phyloP scores from a whole-genome alignment of 2,888 invertebrate genomes.

The Schizaphis graminum region DNA sequence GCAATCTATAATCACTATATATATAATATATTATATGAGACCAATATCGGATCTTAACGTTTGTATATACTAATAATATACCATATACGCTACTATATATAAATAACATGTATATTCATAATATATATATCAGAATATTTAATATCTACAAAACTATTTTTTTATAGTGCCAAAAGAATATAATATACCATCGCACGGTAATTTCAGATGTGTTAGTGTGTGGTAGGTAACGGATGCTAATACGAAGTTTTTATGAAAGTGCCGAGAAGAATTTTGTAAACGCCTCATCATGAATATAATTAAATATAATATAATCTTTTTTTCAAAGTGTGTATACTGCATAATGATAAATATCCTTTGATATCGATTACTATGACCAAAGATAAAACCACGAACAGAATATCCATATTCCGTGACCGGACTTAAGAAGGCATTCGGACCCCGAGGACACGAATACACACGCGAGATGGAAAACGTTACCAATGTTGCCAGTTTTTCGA shows the following conservation, averaged over 20 bases:
- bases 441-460: constrained; percentile 40
- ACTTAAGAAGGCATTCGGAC: constrained; percentile 51
- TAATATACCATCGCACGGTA: not conserved
- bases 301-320: not conserved
- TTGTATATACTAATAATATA: not conserved
- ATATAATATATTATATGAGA: not conserved
- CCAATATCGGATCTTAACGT: not conserved
- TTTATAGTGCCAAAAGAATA: not conserved
- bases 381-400: constrained; percentile 31
- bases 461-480: constrained; percentile 20
- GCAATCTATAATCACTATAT: not conserved
- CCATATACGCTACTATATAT: not conserved
- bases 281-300: constrained; percentile 15
- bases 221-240: not conserved
- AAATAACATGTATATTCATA: not conserved
- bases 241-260: not conserved
- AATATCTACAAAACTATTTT: not conserved
- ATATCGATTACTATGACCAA: not conserved
- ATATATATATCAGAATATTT: not conserved
- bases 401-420: constrained; percentile 55
- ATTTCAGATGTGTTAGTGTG: not conserved
- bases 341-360: constrained; percentile 3
- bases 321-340: not conserved
- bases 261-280: not conserved
- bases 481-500: constrained; percentile 53